phyloP scores from a whole-genome alignment of 2,797 vertebrate species.

The Adelosebastes latens region DNA sequence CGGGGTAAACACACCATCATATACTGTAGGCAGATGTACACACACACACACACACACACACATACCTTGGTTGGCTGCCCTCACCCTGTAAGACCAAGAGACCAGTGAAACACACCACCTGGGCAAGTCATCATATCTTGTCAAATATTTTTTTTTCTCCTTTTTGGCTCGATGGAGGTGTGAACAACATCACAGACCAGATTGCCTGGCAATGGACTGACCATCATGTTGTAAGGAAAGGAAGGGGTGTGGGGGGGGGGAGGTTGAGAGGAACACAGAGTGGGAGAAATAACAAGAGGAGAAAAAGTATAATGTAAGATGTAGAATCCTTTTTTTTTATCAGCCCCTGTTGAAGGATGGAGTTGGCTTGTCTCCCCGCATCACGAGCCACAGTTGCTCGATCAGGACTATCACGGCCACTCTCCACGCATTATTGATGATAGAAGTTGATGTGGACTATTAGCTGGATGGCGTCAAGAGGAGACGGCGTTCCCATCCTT shows the following conservation, averaged over 20 bases:
- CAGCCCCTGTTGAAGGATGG: conserved; percentile 12
- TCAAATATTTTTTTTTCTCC: conserved; percentile 66
- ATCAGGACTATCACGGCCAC: conserved; percentile 39
- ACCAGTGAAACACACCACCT: conserved; percentile 78
- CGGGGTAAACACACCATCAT: conserved; percentile 72
- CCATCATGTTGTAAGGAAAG: conserved; percentile 83
- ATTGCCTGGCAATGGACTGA: conserved; percentile 88
- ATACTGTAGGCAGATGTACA: conserved; percentile 62
- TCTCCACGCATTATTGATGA: conserved; percentile 58
- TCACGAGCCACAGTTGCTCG: conserved; percentile 44
- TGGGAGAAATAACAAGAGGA: conserved; percentile 71
- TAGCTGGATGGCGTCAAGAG: conserved; percentile 62
- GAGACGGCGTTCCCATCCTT: conserved; percentile 65
- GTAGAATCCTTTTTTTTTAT: conserved; percentile 46
- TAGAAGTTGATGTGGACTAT: conserved; percentile 70
- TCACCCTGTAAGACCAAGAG: conserved; percentile 68
- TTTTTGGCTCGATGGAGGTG: conserved; percentile 81
- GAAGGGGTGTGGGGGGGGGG: conserved; percentile 55
- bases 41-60: conserved; percentile 6
- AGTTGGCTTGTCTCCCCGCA: conserved; percentile 61
- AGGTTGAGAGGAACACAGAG: conserved; percentile 71
- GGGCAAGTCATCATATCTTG: conserved; percentile 78
- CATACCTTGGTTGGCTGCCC: conserved; percentile 63
- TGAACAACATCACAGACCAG: conserved; percentile 86
- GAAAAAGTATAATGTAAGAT: conserved; percentile 64